These are phyloP conservation scores for Dioctria rufipes DNA, from an alignment of 2,888 invertebrate species.

Conservation along the genomic window DNA sequence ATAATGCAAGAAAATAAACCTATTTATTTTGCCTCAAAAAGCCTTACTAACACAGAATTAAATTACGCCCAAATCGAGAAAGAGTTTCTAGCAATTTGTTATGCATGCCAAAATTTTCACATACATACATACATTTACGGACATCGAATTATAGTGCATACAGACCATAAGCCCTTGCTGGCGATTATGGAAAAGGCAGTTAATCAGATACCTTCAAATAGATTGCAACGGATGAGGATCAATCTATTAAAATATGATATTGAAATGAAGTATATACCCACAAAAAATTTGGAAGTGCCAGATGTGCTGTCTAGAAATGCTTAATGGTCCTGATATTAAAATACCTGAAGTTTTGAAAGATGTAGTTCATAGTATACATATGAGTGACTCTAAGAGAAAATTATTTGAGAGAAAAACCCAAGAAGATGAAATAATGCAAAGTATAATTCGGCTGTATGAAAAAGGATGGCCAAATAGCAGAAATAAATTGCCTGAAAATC, in stretches of 20 bases:
- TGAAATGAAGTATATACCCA: conserved; percentile 44
- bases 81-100: too few relatives aligned
- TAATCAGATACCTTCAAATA: conserved; percentile 38
- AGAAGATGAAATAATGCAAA: background rate
- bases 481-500: background rate
- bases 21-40: conserved; percentile 44
- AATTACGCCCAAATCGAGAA: conserved; percentile 2
- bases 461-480: conserved; percentile 4
- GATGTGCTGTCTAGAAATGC: conserved; percentile 48
- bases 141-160: too few relatives aligned
- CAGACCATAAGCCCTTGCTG: background rate
- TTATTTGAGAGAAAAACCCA: background rate
- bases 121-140: conserved; percentile 42
- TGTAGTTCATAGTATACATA: conserved; percentile 36
- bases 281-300: conserved; percentile 46
- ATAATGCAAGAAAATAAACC: too few relatives aligned
- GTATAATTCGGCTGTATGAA: background rate
- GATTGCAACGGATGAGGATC: conserved; percentile 53
- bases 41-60: conserved; percentile 19
- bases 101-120: conserved; percentile 6
- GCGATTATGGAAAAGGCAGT: background rate
- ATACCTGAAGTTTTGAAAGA: conserved; percentile 1
- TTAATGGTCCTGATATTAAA: background rate
- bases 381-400: conserved; percentile 42
- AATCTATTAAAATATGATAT: conserved; percentile 49